phyloP scores from a whole-genome alignment of 2,888 invertebrate genomes.

The Pristionchus maxplancki region DNA sequence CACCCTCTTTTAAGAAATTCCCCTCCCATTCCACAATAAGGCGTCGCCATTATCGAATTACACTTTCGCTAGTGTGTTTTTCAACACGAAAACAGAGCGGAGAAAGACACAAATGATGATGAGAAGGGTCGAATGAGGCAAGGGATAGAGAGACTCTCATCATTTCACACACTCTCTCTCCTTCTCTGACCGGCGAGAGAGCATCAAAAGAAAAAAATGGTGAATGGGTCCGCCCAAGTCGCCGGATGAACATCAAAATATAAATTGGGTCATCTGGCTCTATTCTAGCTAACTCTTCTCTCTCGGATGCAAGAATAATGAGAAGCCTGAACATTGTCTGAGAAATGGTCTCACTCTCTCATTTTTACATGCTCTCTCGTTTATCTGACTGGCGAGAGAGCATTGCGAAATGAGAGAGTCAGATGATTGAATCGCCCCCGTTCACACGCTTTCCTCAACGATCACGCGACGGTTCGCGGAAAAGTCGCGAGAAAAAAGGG shows the following conservation, averaged over 20 bases:
- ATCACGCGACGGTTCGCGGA: not conserved
- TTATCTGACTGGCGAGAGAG: not conserved
- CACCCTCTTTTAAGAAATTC: no score
- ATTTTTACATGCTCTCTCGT: no score
- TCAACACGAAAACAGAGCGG: not conserved
- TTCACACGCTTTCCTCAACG: no score
- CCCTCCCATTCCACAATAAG: no score
- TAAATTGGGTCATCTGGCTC: not conserved
- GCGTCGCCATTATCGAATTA: conserved; percentile 11
- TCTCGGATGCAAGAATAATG: not conserved
- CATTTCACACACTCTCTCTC: no score
- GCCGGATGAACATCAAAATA: conserved; percentile 4
- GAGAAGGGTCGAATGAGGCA: not conserved
- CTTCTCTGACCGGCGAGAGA: not conserved
- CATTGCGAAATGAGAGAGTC: no score
- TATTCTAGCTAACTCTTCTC: not conserved
- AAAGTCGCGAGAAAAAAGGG: not conserved
- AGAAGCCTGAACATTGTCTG: not conserved
- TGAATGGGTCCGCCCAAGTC: not conserved
- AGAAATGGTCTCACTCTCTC: not conserved
- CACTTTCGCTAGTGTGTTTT: conserved; percentile 34
- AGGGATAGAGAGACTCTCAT: not conserved
- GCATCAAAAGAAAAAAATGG: not conserved
- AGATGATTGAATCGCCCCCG: no score
- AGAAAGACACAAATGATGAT: conserved; percentile 17